phyloP scores from a whole-genome alignment of 1,140 invertebrate species.

The Phenacoccus solenopsis region DNA sequence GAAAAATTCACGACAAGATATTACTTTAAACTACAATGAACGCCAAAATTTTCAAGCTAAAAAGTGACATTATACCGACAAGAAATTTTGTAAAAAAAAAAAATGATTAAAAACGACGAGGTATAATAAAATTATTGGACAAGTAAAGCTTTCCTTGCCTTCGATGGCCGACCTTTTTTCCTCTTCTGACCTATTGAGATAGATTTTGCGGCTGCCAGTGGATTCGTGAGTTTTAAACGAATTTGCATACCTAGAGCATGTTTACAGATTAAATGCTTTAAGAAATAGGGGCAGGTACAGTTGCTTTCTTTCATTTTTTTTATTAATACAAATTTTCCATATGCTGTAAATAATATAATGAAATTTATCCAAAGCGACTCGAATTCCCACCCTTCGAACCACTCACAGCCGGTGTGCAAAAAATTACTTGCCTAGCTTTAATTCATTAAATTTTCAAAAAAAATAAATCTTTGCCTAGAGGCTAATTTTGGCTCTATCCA shows the following conservation, averaged over 20 bases:
- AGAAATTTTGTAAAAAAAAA: too few relatives aligned
- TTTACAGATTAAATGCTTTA: constrained; percentile 8
- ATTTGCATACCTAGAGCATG: constrained; percentile 16
- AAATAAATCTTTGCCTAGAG: too few relatives aligned
- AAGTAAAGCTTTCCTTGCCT: constrained; percentile 19
- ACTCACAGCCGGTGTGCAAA: too few relatives aligned
- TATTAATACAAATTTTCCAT: not conserved
- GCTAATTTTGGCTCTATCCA: too few relatives aligned
- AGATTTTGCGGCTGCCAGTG: constrained; percentile 17
- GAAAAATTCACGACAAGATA: too few relatives aligned
- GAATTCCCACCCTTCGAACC: too few relatives aligned
- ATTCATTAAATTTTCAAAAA: too few relatives aligned
- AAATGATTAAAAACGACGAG: too few relatives aligned
- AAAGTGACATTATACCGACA: too few relatives aligned
- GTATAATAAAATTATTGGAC: constrained; percentile 13
- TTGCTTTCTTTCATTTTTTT: not conserved
- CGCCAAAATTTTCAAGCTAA: too few relatives aligned
- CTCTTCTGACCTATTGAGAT: constrained; percentile 21
- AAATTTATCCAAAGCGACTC: not conserved
- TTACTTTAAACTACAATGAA: too few relatives aligned
- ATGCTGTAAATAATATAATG: not conserved
- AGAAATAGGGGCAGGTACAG: not conserved
- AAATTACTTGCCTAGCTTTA: too few relatives aligned
- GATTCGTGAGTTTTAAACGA: constrained; percentile 1
- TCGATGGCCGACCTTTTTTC: constrained; percentile 20